A percentile compares a stretch with the other conserved stretches of the same genome.
Evolutionary conservation across 2,113 vertebrate genomes (phyloP).

Genomic region (Prietella phreatophila): DNA sequence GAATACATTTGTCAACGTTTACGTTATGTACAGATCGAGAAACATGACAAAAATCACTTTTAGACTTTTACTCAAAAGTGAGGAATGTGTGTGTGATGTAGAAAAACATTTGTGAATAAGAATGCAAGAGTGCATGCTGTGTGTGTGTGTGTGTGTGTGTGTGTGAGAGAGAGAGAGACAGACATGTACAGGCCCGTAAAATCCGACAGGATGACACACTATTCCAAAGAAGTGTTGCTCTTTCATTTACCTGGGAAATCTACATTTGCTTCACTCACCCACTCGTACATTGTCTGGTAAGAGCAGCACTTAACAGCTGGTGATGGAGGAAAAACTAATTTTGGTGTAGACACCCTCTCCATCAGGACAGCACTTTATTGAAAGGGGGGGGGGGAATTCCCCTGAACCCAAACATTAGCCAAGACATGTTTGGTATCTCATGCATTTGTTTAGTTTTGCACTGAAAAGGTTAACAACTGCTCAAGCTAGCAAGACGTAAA

Average conservation of each 20-base stretch:
- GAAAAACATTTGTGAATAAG: background rate
- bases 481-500: too few relatives aligned
- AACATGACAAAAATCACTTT: background rate
- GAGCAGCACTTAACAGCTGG: background rate
- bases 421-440: too few relatives aligned
- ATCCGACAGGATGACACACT: conserved; percentile 1
- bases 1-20: too few relatives aligned
- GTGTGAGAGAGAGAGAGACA: background rate
- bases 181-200: background rate
- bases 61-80: background rate
- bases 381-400: too few relatives aligned
- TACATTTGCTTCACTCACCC: background rate
- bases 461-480: too few relatives aligned
- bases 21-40: too few relatives aligned
- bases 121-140: background rate
- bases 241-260: conserved; percentile 25
- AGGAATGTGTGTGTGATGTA: background rate
- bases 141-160: background rate
- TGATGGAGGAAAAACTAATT: background rate
- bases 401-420: too few relatives aligned
- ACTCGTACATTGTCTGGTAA: background rate
- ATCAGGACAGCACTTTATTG: too few relatives aligned
- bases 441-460: too few relatives aligned
- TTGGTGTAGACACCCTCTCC: too few relatives aligned
- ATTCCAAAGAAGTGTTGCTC: background rate